A percentile compares a stretch with the other conserved stretches of the same genome.
phyloP scores from a whole-genome alignment of 2,113 vertebrate species.

The Saguinus midas region DNA sequence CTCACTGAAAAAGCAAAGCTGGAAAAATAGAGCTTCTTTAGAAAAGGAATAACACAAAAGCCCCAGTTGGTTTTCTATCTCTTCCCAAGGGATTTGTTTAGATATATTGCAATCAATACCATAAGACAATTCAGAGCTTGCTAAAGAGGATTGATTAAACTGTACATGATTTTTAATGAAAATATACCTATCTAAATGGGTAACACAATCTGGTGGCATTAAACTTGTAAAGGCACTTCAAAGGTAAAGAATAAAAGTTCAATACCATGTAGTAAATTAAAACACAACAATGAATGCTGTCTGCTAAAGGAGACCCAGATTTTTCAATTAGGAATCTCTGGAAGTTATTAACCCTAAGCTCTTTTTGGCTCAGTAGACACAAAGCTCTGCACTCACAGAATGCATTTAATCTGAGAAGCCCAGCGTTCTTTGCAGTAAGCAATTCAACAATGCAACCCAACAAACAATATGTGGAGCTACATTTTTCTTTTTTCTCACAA shows the following conservation, averaged over 20 bases:
- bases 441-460: not conserved
- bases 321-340: conserved; percentile 75
- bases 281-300: conserved; percentile 72
- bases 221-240: conserved; percentile 66
- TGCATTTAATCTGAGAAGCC: not conserved
- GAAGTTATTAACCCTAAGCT: conserved; percentile 73
- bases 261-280: conserved; percentile 80
- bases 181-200: conserved; percentile 61
- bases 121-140: conserved; percentile 67
- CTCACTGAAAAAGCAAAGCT: not conserved
- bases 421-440: not conserved
- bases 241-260: conserved; percentile 71
- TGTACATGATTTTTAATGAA: conserved; percentile 58
- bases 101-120: not conserved
- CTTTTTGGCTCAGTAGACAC: conserved; percentile 74
- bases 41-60: not conserved
- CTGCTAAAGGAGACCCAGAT: conserved; percentile 67
- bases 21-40: not conserved
- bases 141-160: conserved; percentile 62
- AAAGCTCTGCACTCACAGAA: not conserved
- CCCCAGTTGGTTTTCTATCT: not conserved
- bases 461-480: not conserved
- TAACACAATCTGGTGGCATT: conserved; percentile 58
- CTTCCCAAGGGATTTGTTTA: not conserved
- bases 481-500: not conserved